Base-by-base conservation (phyloP, 1,140 invertebrate genomes). In the Atopsyche davidsoni region DNA sequence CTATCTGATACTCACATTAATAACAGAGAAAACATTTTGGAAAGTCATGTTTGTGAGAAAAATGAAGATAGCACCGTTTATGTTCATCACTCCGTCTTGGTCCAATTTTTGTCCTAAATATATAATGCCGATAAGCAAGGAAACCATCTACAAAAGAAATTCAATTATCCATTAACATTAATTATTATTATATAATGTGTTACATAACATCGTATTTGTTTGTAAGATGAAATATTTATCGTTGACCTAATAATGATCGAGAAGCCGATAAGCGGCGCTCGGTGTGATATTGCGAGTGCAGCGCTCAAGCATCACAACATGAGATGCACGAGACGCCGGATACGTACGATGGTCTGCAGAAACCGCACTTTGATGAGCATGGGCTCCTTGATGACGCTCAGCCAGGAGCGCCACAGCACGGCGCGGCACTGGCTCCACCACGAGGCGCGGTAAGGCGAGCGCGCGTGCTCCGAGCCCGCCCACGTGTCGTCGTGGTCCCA, bases 11-110 rank as follows among this genome's bases (percentile, higher is more conserved):
- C 85, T 84, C 72, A 93, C 89, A 67, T 85, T 88, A 39, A 93
- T 85, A 14, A 93, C 91, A 35, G 87, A 84, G 62, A 89, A 89
- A 7, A 91, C 82, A 68, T 95, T 95, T 64, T 89, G 89, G 67
- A 94, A 95, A 4, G 89, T 96, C 84, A 92, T 90, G 66, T 93
- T 94, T 3, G 87, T 92, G 2, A 96, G 74, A 63, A 94, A 86
- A 44, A 96, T 80, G 64, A 96, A 97, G 16, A 97, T 76, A n/a
- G 87, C 89, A 38, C 95, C 95, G 65, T 96, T 96, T 48, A 97
- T 92, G 66, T 97, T 97, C 82, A 90, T 89, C 0, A 96, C 86
- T 3, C 91, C 91, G 59, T 91, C 85, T 67, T 95, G 85, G 60
- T 89, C 82, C 23, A 90, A 62, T 59, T 79, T 70, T 65, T 96